A percentile compares a stretch with the other conserved stretches of the same genome.
phyloP scores from a whole-genome alignment of 2,113 vertebrate genomes.

The Notarius quadriscutis region DNA sequence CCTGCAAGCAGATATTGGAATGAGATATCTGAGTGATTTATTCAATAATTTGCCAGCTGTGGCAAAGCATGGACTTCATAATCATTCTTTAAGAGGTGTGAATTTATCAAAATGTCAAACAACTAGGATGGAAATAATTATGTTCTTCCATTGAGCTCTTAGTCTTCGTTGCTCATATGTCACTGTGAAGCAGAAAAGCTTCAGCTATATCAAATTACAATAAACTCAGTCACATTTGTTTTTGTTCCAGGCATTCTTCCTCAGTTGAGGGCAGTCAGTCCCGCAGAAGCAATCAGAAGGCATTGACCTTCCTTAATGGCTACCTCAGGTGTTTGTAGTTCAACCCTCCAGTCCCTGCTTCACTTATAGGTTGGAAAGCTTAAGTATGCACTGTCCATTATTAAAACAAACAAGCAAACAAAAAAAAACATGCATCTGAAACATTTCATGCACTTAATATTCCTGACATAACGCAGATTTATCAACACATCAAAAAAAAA shows the following conservation, averaged over 20 bases:
- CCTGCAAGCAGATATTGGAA: constrained; percentile 47
- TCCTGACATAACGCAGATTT: constrained; percentile 58
- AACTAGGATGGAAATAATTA: constrained; percentile 69
- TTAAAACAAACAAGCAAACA: constrained; percentile 38
- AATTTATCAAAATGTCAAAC: constrained; percentile 70
- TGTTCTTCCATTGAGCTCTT: constrained; percentile 50
- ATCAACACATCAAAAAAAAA: constrained; percentile 56
- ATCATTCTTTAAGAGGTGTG: constrained; percentile 64
- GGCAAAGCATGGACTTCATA: constrained; percentile 61
- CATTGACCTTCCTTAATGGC: constrained; percentile 38
- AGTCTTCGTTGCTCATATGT: constrained; percentile 54
- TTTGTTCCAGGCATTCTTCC: neutral
- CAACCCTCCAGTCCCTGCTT: constrained; percentile 23
- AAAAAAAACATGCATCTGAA: constrained; percentile 66
- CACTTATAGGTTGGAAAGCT: constrained; percentile 58
- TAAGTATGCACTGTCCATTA: constrained; percentile 60
- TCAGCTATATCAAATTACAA: constrained; percentile 29
- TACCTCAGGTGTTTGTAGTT: constrained; percentile 43
- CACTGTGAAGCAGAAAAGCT: constrained; percentile 54
- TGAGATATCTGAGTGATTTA: constrained; percentile 63
- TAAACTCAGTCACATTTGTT: constrained; percentile 32
- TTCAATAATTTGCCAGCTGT: constrained; percentile 63
- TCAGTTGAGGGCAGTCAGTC: constrained; percentile 17
- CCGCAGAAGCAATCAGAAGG: neutral
- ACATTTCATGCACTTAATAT: constrained; percentile 62